Evolutionary conservation across 2,888 invertebrate species (phyloP).

Genomic region (Chaetogeoica ovagalla): DNA sequence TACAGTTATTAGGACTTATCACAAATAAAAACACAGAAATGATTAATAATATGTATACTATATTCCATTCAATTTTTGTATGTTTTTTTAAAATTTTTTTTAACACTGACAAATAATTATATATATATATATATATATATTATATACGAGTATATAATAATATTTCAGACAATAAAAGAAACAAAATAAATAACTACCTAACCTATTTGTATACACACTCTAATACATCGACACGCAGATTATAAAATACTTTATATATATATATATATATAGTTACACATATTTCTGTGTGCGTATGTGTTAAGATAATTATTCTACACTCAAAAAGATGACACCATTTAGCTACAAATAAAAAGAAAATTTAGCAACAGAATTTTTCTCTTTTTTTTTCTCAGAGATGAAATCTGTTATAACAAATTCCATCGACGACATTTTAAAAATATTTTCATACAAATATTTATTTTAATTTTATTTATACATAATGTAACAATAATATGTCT

Average conservation of each 20-base stretch:
- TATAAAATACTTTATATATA: conserved; percentile 32
- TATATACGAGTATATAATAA: conserved; percentile 14
- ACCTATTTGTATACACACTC: conserved; percentile 41
- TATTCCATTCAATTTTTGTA: conserved; percentile 28
- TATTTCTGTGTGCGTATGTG: not conserved
- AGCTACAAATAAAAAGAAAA: conserved; percentile 24
- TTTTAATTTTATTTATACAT: conserved; percentile 18
- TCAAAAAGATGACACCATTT: conserved; percentile 22
- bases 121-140: not conserved
- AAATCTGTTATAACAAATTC: not conserved
- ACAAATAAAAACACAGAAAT: not conserved
- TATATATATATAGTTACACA: not conserved
- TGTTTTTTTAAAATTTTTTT: not conserved
- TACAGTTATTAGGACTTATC: no score
- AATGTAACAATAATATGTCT: conserved; percentile 25
- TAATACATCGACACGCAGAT: conserved; percentile 42
- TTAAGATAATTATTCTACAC: conserved; percentile 14
- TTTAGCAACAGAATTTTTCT: not conserved
- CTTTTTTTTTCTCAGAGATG: not conserved
- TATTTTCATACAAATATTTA: not conserved
- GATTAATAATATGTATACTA: conserved; percentile 40
- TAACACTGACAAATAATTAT: conserved; percentile 30
- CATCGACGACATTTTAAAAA: not conserved
- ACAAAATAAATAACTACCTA: conserved; percentile 51
- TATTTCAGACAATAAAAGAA: conserved; percentile 34